Evolutionary conservation across 2,113 vertebrate species (phyloP), one percentile per base, ranked within the genome.

Genomic region (Calonectris borealis): DNA sequence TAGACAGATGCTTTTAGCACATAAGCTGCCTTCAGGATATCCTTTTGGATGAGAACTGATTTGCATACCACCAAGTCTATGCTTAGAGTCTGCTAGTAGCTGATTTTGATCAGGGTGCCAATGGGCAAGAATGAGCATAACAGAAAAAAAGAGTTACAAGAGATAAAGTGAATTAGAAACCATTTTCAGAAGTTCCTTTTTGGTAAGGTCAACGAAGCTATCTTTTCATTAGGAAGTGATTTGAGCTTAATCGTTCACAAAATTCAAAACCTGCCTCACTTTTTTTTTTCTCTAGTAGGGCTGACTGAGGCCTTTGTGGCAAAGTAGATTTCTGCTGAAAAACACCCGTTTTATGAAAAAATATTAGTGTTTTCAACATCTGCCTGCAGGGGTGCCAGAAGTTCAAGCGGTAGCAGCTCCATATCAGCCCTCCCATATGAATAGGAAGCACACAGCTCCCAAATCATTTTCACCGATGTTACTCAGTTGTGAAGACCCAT

Each of bases 101-200:
- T 89, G 48, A 93, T 95, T 94, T 89, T 93, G 77, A 96, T 91
- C 91, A 90, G 66, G 36, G 21, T 91, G 73, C 84, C 87, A 94
- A 76, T 80, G 73, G 78, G 87, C 66, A 95, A 89, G 78, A 93
- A 93, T 91, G 69, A 93, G 70, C 70, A 72, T 61, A 94, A 71
- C n/a, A 79, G 55, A 92, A 94, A 92, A 94, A 22, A 81, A 70
- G 29, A 93, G 48, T 62, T 61, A 93, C 49, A 75, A 89, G 82
- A 91, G 38, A 81, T 49, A 81, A 86, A 94, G 42, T 0, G 12
- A 96, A 86, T 44, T 57, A 89, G 73, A 90, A 96, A 71, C 16
- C 8, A 44, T 62, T 82, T 91, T 64, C 57, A 84, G 48, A 75
- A 58, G 70, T 34, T 90, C 42, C 42, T 60, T 84, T 91, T 26